Evolutionary conservation across 2,888 invertebrate genomes (phyloP).

Genomic region (Apotomis capreana): DNA sequence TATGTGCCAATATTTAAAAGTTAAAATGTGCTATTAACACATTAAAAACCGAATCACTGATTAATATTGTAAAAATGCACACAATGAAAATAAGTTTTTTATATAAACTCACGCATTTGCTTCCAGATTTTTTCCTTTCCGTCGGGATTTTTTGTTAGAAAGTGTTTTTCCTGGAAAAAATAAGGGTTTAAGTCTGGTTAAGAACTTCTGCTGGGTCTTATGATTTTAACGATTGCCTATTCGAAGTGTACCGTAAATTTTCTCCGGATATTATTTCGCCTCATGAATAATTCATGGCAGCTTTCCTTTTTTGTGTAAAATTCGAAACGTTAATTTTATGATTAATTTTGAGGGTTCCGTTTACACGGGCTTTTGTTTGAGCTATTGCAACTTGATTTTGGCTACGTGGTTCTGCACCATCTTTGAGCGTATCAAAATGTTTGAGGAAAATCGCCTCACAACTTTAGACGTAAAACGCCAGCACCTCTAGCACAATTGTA

Average conservation of each 20-base stretch:
- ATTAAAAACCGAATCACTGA: too few species aligned
- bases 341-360: constrained; percentile 22
- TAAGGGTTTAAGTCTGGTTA: neutral
- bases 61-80: too few species aligned
- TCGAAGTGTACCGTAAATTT: constrained; percentile 20
- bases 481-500: too few species aligned
- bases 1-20: too few species aligned
- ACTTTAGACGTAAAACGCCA: too few species aligned
- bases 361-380: neutral
- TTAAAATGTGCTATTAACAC: too few species aligned
- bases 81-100: too few species aligned
- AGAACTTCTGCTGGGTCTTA: neutral
- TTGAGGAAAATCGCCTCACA: too few species aligned
- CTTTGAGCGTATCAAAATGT: too few species aligned
- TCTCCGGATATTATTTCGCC: constrained; percentile 14
- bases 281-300: constrained; percentile 29
- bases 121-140: too few species aligned
- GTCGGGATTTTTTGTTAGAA: neutral
- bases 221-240: neutral
- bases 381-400: constrained; percentile 14
- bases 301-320: constrained; percentile 35
- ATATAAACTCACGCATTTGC: too few species aligned
- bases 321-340: constrained; percentile 33
- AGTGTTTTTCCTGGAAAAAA: neutral
- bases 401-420: neutral